Percentiles rank a stretch among this genome's conserved stretches.
Conservation (phyloP, 2,797 vertebrate genomes). For the Gymnopithys bicolor region DNA sequence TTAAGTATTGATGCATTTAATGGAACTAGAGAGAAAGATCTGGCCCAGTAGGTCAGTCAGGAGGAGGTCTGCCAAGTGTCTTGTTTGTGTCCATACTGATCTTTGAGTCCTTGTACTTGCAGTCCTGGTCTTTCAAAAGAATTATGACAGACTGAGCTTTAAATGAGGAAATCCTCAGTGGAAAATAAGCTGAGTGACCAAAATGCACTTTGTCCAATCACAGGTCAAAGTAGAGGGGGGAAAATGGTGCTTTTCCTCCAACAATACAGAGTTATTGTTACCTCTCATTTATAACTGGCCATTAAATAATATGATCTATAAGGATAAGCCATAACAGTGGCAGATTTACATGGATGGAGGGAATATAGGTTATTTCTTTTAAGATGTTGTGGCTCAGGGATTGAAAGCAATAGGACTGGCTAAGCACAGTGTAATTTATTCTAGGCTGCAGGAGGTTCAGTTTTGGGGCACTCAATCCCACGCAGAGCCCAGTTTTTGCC, state of each 20-base stretch:
- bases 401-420: neutral
- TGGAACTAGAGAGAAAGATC: neutral
- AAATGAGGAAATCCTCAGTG: neutral
- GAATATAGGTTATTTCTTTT: neutral
- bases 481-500: neutral
- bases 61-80: neutral
- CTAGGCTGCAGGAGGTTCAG: neutral
- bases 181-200: neutral
- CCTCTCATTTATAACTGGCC: neutral
- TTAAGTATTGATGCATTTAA: neutral
- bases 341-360: neutral
- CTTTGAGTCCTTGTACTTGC: neutral
- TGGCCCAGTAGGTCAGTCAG: neutral
- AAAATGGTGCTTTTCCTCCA: neutral
- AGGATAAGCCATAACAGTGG: neutral
- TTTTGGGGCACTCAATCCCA: neutral
- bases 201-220: neutral
- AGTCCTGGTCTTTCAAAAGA: neutral
- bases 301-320: neutral
- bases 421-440: neutral
- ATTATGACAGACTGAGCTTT: neutral
- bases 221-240: fast-evolving
- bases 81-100: neutral
- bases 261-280: neutral
- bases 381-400: neutral